phyloP scores from a whole-genome alignment of 1,140 invertebrate species.

The Melipona quadrifasciata region DNA sequence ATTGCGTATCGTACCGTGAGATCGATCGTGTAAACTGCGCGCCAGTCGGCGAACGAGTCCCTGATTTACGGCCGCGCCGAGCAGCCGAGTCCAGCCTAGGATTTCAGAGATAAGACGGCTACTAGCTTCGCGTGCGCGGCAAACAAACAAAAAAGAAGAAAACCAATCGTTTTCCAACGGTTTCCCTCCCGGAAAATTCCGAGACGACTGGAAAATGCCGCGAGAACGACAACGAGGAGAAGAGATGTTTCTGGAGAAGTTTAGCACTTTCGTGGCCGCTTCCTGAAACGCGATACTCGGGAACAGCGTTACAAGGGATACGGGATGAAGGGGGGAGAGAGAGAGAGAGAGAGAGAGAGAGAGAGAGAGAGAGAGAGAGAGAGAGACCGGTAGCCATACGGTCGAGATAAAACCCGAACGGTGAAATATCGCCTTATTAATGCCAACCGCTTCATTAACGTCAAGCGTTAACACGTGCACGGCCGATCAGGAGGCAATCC shows the following conservation, averaged over 20 bases:
- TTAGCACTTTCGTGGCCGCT: not conserved
- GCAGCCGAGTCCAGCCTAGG: slow-evolving; percentile 43
- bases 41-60: slow-evolving; percentile 25
- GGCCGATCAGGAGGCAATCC: slow-evolving; percentile 52
- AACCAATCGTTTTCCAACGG: not conserved
- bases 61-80: slow-evolving; percentile 39
- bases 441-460: slow-evolving; percentile 80
- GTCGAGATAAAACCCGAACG: slow-evolving; percentile 59
- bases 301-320: slow-evolving; percentile 32
- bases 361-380: slow-evolving; percentile 51
- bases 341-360: slow-evolving; percentile 38
- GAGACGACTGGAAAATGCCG: too few relatives aligned
- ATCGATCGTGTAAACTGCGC: slow-evolving; percentile 50
- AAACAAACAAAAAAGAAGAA: too few relatives aligned
- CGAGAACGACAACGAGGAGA: not conserved
- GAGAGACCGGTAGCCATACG: slow-evolving; percentile 56
- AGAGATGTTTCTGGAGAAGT: too few relatives aligned
- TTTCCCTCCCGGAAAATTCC: not conserved
- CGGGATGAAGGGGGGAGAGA: slow-evolving; percentile 25
- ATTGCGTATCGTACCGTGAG: slow-evolving; percentile 48
- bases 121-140: slow-evolving; percentile 23
- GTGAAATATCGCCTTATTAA: slow-evolving; percentile 72
- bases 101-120: slow-evolving; percentile 50
- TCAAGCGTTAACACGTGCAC: slow-evolving; percentile 62
- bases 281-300: not conserved